Base-by-base conservation (phyloP, 1,140 invertebrate species). In the Grapholita molesta region DNA sequence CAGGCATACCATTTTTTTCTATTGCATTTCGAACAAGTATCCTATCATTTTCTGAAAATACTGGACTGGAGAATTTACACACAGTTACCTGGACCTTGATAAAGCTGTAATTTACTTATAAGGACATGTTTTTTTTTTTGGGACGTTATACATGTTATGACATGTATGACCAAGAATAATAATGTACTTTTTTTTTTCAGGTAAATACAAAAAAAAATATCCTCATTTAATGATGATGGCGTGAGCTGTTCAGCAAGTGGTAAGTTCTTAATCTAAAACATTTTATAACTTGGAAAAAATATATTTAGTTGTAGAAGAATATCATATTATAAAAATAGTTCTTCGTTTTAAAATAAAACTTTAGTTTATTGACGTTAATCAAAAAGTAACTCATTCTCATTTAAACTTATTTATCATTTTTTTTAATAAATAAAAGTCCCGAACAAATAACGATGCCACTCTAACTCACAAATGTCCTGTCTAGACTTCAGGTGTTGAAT, bases 401-500 rank as follows among this genome's bases (percentile, higher is more conserved):
- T 42, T 15, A 15, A 42, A 42, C 38, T 42, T 42, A 12, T 4
- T 42, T 42, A 42, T 15, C 15, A 6, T 6, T 42, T 15, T n/a
- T 42, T 15, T 15, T 5, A 18, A 12, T 42, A 42, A 42, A 42
- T n/a, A 42, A 42, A 21, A 24, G 57, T 61, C 42, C 66, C 57
- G n/a, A 68, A 48, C 12, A 55, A 70, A 33, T 70, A 74, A 73
- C 69, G 68, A 69, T 67, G 38, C 28, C 74, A 72, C 80, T 83
- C 80, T 68, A 82, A 82, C 81, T 15, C 35, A 24, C 55, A 64
- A 74, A 70, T 70, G 48, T 68, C 64, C 67, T 38, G 83, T 83
- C 81, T 85, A 85, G 83, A 85, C 79, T 72, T 71, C 81, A 83
- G 83, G 79, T 83, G 80, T 82, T 76, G 67, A 70, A 72, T 52